Base-by-base conservation (phyloP, 1,140 invertebrate genomes). In the Hirudo medicinalis region DNA sequence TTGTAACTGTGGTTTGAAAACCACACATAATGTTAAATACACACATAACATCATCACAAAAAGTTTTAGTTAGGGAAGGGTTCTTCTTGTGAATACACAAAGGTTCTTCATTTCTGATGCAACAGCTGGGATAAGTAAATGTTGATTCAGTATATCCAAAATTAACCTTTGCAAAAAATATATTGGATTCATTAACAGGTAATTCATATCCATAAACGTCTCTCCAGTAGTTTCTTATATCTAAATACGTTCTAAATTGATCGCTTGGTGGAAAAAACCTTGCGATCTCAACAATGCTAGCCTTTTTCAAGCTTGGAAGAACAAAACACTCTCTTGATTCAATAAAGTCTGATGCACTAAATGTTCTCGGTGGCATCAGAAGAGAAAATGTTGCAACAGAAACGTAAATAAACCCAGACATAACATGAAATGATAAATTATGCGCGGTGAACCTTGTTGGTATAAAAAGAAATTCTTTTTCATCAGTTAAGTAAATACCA, bases 111-210 rank as follows among this genome's bases (percentile, higher is more conserved):
- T 25, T n/a, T 57, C 25, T 57, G 25, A 57, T 25, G 25, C 54
- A 57, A 57, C 54, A 57, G 9, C 54, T 57, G 2, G 54, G 54
- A 25, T 57, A 57, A n/a, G 25, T n/a, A 57, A 57, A 57, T 25
- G 25, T 57, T 57, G 20, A 20, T n/a, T 57, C 54, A 57, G 54
- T 57, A 57, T n/a, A 57, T 57, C 9, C 54, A 57, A 57, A 57
- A 57, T 25, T 25, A n/a, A 57, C 54, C 25, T 57, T 57, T 20
- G 25, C 54, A 57, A 57, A 57, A 57, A 57, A 57, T 25, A 57
- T 25, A 57, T 57, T 25, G 25, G 54, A 57, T 57, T 57, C 54
- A 9, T 57, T 57, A 20, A n/a, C 9, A 57, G 54, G 54, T 57
- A 57, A 25, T n/a, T n/a, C 54, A 57, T 57, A 57, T 2, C 54